Percentiles rank a stretch among this genome's conserved stretches.
These are phyloP conservation scores for Lithophane semibrunnea DNA, from an alignment of 2,888 invertebrate species.

Conservation along the genomic window DNA sequence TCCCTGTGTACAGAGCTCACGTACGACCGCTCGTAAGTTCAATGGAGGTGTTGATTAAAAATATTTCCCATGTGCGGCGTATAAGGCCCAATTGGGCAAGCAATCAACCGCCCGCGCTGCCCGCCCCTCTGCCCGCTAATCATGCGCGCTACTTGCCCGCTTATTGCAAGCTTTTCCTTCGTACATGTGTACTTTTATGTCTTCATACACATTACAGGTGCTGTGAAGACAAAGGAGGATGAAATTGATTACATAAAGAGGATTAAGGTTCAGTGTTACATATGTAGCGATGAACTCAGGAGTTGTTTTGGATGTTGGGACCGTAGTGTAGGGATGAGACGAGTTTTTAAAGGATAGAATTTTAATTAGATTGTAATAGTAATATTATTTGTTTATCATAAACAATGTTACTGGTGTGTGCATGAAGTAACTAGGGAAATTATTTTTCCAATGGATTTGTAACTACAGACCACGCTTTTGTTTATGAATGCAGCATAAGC, in stretches of 20 bases:
- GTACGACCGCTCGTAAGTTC: conserved; percentile 91
- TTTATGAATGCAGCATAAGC: background rate
- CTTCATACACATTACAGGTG: conserved; percentile 63
- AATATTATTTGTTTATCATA: background rate
- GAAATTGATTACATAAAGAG: conserved; percentile 56
- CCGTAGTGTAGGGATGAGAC: background rate
- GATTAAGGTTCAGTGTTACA: conserved; percentile 33
- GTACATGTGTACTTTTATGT: conserved; percentile 60
- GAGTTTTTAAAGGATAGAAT: background rate
- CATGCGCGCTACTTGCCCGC: conserved; percentile 75
- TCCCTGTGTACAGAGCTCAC: conserved; percentile 86
- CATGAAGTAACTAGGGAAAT: conserved; percentile 7
- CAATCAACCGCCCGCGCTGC: conserved; percentile 86
- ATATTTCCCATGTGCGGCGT: conserved; percentile 91
- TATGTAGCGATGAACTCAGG: conserved; percentile 1
- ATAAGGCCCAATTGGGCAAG: conserved; percentile 90
- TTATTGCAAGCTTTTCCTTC: conserved; percentile 67
- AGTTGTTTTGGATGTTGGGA: conserved; percentile 6
- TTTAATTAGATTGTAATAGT: background rate
- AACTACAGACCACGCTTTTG: background rate
- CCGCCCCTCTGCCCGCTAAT: conserved; percentile 81
- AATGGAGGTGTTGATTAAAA: conserved; percentile 91
- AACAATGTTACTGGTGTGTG: background rate
- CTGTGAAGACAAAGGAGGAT: conserved; percentile 63
- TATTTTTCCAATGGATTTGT: background rate